Percentiles rank a stretch among this genome's conserved stretches.
Evolutionary conservation across 2,113 vertebrate genomes (phyloP).

Genomic region (Dipodomys spectabilis): DNA sequence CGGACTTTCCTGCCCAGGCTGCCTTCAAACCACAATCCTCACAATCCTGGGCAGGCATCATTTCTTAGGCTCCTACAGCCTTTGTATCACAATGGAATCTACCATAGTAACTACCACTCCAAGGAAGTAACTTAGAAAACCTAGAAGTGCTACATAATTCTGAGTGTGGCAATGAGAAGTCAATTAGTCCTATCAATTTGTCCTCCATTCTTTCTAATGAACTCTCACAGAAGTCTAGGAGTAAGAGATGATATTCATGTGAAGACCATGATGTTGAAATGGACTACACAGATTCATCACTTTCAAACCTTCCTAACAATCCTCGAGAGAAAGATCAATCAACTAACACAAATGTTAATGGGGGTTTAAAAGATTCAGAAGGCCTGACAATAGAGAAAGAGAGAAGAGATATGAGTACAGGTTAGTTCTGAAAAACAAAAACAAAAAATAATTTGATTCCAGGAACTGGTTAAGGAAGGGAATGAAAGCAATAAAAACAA

Average conservation of each 20-base stretch:
- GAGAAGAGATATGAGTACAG: background rate
- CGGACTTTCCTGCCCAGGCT: no score
- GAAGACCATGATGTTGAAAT: background rate
- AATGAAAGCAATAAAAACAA: background rate
- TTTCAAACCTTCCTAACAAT: background rate
- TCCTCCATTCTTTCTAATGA: background rate
- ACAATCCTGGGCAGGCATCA: no score
- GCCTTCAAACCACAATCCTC: no score
- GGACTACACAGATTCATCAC: background rate
- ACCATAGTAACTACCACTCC: background rate
- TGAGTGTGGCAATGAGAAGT: background rate
- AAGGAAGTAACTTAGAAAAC: background rate
- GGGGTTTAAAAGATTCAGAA: background rate
- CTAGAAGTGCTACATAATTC: background rate
- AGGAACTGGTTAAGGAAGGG: background rate
- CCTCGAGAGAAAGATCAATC: background rate
- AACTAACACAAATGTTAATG: background rate
- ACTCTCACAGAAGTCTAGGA: background rate
- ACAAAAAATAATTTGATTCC: conserved; percentile 14
- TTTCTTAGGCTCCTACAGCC: no score
- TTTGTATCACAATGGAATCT: background rate
- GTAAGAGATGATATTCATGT: background rate
- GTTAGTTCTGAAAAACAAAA: background rate
- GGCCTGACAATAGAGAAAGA: background rate
- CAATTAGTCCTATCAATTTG: background rate